phyloP scores from a whole-genome alignment of 2,888 invertebrate genomes.

The Nipponacmea schrenckii region DNA sequence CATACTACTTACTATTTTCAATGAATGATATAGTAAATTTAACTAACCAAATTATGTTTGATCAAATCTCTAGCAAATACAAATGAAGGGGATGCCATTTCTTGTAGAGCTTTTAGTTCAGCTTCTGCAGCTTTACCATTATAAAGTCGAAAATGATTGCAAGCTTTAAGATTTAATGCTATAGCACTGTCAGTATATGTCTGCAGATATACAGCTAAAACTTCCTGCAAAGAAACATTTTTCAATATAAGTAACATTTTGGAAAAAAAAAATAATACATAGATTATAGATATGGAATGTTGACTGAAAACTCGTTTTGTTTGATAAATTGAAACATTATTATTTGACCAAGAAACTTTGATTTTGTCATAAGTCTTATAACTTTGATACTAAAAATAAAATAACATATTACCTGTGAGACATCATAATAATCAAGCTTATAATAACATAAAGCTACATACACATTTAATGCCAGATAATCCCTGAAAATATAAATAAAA shows the following conservation, averaged over 20 bases:
- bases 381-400: conserved; percentile 78
- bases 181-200: conserved; percentile 93
- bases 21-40: no score
- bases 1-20: no score
- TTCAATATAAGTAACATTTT: neutral
- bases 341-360: no score
- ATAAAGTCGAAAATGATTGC: conserved; percentile 85
- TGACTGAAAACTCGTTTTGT: neutral
- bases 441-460: conserved; percentile 98
- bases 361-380: no score
- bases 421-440: conserved; percentile 97
- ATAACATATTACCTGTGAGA: conserved; percentile 77
- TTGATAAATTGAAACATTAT: no score
- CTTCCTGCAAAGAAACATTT: conserved; percentile 73
- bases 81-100: conserved; percentile 77
- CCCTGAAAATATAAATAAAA: conserved; percentile 72
- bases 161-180: conserved; percentile 91
- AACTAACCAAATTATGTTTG: conserved; percentile 82
- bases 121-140: conserved; percentile 95
- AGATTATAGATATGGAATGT: neutral
- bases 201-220: conserved; percentile 91
- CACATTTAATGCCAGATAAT: conserved; percentile 92
- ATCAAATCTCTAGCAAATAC: conserved; percentile 90
- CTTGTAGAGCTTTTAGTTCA: conserved; percentile 82
- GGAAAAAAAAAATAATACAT: neutral